phyloP scores from a whole-genome alignment of 2,888 invertebrate genomes.

The Plebejus argus region DNA sequence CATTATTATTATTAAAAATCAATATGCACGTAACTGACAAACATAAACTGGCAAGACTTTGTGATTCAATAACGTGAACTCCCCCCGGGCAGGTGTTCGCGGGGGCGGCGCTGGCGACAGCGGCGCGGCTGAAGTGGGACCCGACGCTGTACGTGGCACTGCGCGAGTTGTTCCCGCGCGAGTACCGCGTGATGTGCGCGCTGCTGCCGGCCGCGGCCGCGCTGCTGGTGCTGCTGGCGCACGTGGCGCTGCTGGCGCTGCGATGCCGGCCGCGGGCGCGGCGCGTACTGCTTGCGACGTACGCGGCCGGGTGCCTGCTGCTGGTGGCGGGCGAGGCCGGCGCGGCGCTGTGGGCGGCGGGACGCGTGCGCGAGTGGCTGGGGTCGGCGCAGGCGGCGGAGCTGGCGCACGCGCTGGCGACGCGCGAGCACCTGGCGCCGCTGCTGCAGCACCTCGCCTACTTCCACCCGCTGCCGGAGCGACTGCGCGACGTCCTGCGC shows the following conservation, averaged over 20 bases:
- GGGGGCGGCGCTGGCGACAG: slow-evolving; percentile 60
- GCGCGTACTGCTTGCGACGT: slow-evolving; percentile 41
- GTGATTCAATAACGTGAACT: background rate
- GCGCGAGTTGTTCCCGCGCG: slow-evolving; percentile 46
- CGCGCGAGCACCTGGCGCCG: slow-evolving; percentile 44
- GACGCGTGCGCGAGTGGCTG: slow-evolving; percentile 43
- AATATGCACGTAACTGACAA: no score
- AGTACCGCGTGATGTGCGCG: slow-evolving; percentile 50
- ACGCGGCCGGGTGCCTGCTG: slow-evolving; percentile 40
- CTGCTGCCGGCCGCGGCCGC: slow-evolving; percentile 38
- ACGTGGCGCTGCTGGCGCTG: slow-evolving; percentile 42
- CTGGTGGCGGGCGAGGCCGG: slow-evolving; percentile 38
- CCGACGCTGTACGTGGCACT: slow-evolving; percentile 57
- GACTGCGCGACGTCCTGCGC: slow-evolving; percentile 40
- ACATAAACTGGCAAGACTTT: background rate
- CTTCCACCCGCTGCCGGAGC: slow-evolving; percentile 44
- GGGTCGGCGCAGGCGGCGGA: slow-evolving; percentile 46
- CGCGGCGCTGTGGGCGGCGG: slow-evolving; percentile 42
- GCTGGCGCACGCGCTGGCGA: slow-evolving; percentile 52
- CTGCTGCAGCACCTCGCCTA: slow-evolving; percentile 44
- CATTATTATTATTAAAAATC: no score
- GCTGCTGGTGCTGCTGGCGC: slow-evolving; percentile 41
- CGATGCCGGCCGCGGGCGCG: slow-evolving; percentile 38
- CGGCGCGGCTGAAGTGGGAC: slow-evolving; percentile 70
- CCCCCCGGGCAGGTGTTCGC: slow-evolving; percentile 47